Evolutionary conservation across 2,113 vertebrate species (phyloP), one percentile per base, ranked within the genome.

Genomic region (Laterallus jamaicensis): DNA sequence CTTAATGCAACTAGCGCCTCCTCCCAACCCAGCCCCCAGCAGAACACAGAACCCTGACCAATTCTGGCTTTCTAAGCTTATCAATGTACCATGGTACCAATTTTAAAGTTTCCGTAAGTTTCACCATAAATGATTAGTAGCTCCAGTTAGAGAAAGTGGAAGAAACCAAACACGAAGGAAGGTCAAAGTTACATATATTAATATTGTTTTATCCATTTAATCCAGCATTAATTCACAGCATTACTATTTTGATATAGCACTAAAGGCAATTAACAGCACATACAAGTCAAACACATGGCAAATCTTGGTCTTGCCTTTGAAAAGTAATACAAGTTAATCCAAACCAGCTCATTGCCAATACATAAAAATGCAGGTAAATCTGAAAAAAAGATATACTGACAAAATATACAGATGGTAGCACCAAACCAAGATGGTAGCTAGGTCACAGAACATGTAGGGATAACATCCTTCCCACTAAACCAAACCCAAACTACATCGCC

Each of bases 341-440:
- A 71, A 91, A 8, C 2, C 42, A 59, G 35, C 22, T 77, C 42
- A 29, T 14, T 81, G 47, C 4, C 25, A 69, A 52, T 18, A 42
- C 3, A 85, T 6, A 69, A 92, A 92, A 92, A 79, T 12, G 18
- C 18, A 92, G 68, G 75, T n/a, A 56, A 60, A 83, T 1, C 15
- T 52, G 5, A 47, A 93, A 49, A 67, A 82, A 64, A 7, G 3
- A 49, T 20, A 20, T 15, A 62, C 3, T 1, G 4, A 68, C 35
- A 54, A 52, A 83, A 90, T 35, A 15, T 49, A 60, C 67, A 58
- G 31, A 71, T 2, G 9, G 55, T 14, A 67, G 26, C 13, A 3
- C 16, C 0, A 0, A 86, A 76, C 21, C 42, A 66, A 58, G 44
- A 32, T 2, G 9, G n/a, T 6, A 85, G 24, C 10, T 14, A 69